Evolutionary conservation across 2,113 vertebrate species (phyloP).

Genomic region (Willisornis vidua): DNA sequence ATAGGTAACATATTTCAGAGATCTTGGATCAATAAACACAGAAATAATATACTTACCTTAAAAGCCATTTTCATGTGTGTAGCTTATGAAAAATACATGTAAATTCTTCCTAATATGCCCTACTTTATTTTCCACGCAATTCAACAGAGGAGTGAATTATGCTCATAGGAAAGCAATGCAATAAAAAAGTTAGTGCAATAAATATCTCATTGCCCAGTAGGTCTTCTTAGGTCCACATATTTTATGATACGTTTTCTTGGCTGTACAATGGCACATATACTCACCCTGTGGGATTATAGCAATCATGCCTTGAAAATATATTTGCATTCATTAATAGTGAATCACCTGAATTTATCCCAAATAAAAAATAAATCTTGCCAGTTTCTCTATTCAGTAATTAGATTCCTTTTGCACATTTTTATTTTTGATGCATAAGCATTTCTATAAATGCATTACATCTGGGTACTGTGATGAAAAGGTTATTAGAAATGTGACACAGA

Average conservation of each 20-base stretch:
- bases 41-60: not conserved
- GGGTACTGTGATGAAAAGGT: slow-evolving; percentile 13
- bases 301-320: not conserved
- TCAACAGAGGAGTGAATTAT: not conserved
- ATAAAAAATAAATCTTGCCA: not conserved
- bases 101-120: not conserved
- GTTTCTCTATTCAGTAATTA: not conserved
- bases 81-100: not conserved
- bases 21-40: not conserved
- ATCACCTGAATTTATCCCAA: not conserved
- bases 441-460: slow-evolving; percentile 42
- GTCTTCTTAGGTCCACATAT: not conserved
- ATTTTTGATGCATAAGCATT: slow-evolving; percentile 26
- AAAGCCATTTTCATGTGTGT: not conserved
- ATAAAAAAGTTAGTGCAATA: not conserved
- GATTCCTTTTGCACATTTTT: slow-evolving; percentile 17
- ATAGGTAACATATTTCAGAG: not conserved
- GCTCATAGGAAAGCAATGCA: not conserved
- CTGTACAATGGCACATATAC: not conserved
- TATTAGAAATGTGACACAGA: slow-evolving; percentile 42
- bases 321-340: not conserved
- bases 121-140: not conserved
- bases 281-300: not conserved
- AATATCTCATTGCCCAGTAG: not conserved
- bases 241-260: not conserved